Conservation (phyloP, 2,888 invertebrate species). For the Gnatocerus cornutus region DNA sequence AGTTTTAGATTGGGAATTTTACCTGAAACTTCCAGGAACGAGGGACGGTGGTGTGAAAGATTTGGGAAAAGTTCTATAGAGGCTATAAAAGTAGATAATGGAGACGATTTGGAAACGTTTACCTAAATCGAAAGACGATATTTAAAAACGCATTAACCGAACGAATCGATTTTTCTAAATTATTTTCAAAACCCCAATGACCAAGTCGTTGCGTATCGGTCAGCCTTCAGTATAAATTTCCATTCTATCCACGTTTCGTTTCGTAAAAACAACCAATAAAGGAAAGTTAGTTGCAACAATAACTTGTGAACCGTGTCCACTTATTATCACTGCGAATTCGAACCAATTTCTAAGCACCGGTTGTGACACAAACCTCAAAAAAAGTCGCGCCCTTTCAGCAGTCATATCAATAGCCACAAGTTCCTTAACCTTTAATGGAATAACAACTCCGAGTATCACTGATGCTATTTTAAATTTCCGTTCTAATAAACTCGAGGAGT, state of each 20-base stretch:
- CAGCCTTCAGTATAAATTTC: conserved; percentile 29
- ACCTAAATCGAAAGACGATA: too few species aligned
- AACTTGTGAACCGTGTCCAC: conserved; percentile 34
- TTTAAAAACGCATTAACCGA: too few species aligned
- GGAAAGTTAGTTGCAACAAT: conserved; percentile 51
- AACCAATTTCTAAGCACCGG: conserved; percentile 19
- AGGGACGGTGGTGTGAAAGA: too few species aligned
- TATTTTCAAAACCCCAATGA: not conserved
- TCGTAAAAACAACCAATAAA: conserved; percentile 53
- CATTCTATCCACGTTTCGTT: conserved; percentile 49
- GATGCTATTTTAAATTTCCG: conserved; percentile 10
- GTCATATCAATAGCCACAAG: not conserved
- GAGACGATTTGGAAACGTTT: too few species aligned
- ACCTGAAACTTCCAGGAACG: too few species aligned
- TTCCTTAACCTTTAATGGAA: not conserved
- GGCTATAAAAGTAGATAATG: too few species aligned
- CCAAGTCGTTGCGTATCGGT: conserved; percentile 21
- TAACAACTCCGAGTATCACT: not conserved
- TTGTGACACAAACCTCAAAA: not conserved
- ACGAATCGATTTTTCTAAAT: too few species aligned
- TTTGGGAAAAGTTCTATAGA: too few species aligned
- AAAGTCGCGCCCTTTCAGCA: not conserved
- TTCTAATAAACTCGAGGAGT: conserved; percentile 4
- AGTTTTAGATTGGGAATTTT: too few species aligned
- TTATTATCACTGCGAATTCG: conserved; percentile 14